Evolutionary conservation across 2,113 vertebrate genomes (phyloP), one percentile per base, ranked within the genome.

Genomic region (Microtus oregoni): DNA sequence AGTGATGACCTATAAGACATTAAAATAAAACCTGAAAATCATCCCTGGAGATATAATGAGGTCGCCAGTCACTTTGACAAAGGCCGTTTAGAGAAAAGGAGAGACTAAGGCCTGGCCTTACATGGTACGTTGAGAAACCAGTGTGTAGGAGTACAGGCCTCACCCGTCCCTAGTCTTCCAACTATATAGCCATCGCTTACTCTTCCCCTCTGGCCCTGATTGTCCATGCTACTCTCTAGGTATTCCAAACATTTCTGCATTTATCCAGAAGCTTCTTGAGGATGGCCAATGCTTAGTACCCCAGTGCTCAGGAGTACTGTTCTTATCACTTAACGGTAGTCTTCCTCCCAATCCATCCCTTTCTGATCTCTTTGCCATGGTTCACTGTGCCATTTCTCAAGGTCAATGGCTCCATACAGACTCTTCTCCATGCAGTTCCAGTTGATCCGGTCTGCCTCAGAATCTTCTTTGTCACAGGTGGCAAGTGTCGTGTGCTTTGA

Each of bases 11-110:
- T 8, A 63, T 35, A 9, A 63, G n/a, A 52, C 41, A 44, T 38
- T 44, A 50, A 77, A 89, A 95, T 47, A n/a, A 87, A 68, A 4
- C 13, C 55, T 85, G 35, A 94, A 86, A 77, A 44, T 90, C 20
- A 65, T 28, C 7, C 26, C 52, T 19, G 28, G 44, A 28, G 30
- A 81, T 12, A 32, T 22, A 58, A 81, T 77, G 55, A 79, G 55
- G 17, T 82, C 67, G 20, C 22, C 1, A 12, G 7, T 94, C 63
- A 52, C 38, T 35, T 50, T 55, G 81, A 68, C 28, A 63, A 50
- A 38, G 41, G 26, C 41, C 26, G 65, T 77, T 86, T 92, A 52
- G 58, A 47, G 73, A 30, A 5, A 35, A 20, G 30, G 15, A 75
- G 9, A 20, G 0, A 17, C 20, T 41, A 22, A 86, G 50, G 14